phyloP scores from a whole-genome alignment of 1,140 invertebrate genomes.

The Drosophila obscura region DNA sequence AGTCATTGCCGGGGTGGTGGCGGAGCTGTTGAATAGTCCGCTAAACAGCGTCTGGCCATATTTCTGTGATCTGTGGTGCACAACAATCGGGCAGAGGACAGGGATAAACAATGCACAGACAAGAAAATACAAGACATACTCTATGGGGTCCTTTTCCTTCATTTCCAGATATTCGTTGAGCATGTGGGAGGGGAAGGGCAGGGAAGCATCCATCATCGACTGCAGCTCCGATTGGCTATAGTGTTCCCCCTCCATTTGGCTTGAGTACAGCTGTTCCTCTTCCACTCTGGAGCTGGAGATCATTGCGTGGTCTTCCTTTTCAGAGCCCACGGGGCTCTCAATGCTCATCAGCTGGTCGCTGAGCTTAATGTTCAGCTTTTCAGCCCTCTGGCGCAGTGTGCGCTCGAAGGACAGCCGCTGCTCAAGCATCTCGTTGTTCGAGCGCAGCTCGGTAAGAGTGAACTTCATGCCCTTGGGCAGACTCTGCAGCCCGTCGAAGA shows the following conservation, averaged over 20 bases:
- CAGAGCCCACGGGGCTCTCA: constrained; percentile 21
- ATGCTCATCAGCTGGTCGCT: constrained; percentile 61
- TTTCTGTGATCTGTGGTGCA: constrained; percentile 28
- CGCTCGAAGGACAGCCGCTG: constrained; percentile 74
- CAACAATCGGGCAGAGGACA: not conserved
- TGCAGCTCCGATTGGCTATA: not conserved
- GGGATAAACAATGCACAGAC: not conserved
- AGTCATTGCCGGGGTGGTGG: constrained; percentile 45
- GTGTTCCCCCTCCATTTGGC: not conserved
- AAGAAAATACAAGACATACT: too few relatives aligned
- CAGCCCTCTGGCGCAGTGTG: constrained; percentile 72
- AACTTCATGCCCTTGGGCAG: constrained; percentile 65
- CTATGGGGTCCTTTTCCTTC: too few relatives aligned
- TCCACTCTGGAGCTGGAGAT: not conserved
- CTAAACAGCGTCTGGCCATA: constrained; percentile 31
- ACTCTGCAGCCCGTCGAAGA: constrained; percentile 54
- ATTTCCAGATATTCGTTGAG: constrained; percentile 56
- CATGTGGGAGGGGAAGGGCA: constrained; percentile 3
- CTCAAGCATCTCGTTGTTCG: constrained; percentile 66
- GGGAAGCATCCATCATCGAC: too few relatives aligned
- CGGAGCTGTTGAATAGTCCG: constrained; percentile 54
- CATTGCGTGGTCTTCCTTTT: not conserved
- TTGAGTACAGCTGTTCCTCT: too few relatives aligned
- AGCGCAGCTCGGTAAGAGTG: constrained; percentile 52
- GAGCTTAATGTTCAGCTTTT: constrained; percentile 72